Base-by-base conservation (phyloP, 2,797 vertebrate genomes). In the Nannoperca australis region DNA sequence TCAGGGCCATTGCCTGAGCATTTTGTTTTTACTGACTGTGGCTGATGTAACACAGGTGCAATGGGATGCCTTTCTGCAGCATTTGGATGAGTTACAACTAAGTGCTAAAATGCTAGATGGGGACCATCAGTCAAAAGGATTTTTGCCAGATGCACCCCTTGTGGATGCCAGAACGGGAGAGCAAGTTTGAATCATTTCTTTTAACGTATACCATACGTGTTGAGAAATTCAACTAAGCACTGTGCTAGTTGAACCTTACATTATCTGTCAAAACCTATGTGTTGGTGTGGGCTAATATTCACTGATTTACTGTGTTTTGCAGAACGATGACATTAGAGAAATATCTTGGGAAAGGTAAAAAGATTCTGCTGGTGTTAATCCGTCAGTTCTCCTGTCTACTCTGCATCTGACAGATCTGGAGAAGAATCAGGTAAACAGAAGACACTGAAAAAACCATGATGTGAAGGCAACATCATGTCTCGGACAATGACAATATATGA, bases 371-470 rank as follows among this genome's bases (percentile, higher is more conserved):
- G 73, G 85, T 92, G 66, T 75, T 91, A 24, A 87, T 92, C 56
- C 79, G 87, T 4, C 92, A 91, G 70, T 91, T 92, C 73, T 89
- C 89, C 60, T 91, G 88, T 58, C 65, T 91, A 14, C 88, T 89
- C 47, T 91, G 91, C 27, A 93, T 44, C 38, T 91, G 5, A 82
- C 87, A 76, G 86, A 92, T 32, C 84, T 93, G 76, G 49, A 89
- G 73, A 76, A 78, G 69, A 87, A 82, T 62, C 85, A 91, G 88
- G 90, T 88, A 71, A 75, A 59, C 3, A 22, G 7, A 9, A 36
- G 18, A 60, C 20, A 49, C 20, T 22, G 42, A 10, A 68, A 5
- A 65, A 7, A 13, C 14, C 1, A 64, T 13, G 45, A 40, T 40
- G 24, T 42, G 15, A 17, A 24, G 27, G 11, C 18, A 32, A 30